Base-by-base conservation (phyloP, 2,797 vertebrate genomes). In the Cuniculus paca region DNA sequence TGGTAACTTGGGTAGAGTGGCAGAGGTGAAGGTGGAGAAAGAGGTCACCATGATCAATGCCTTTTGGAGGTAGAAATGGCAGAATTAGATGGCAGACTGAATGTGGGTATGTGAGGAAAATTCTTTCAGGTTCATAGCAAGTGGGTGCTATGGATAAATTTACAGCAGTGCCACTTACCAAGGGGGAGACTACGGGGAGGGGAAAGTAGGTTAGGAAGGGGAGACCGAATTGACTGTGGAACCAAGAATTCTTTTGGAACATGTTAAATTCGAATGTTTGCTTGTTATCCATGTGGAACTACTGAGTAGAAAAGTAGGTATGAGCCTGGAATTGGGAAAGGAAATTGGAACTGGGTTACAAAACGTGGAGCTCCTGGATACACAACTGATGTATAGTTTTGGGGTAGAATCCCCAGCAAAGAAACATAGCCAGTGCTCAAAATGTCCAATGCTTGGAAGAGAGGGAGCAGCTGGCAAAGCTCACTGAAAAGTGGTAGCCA, bases 41-140 rank as follows among this genome's bases (percentile, higher is more conserved):
- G 48, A 85, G 20, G 48, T 90, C 26, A 52, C 6, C 1, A 31
- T 75, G 34, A 72, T 9, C 4, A 84, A 13, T 58, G 26, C 17
- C 20, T 84, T 80, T 78, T 68, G 56, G 82, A 92, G 65, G 60
- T 26, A 52, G 83, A 88, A 20, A 11, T 10, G 78, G 70, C n/a
- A 63, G 48, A 60, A 63, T 79, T 68, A 48, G 24, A 31, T 56
- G 81, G 70, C 24, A 39, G 87, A n/a, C 22, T 14, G 28, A 17
- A 36, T 52, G 42, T 77, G 50, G 31, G 39, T 56, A 1, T 50
- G 48, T 61, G 65, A 94, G 54, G 36, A 60, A 31, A 58, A 89
- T 54, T 81, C 56, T 75, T 92, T 72, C 19, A 89, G 87, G 31
- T 87, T 54, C 86, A 52, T 42, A 88, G 63, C 63, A 74, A 90